Evolutionary conservation across 2,113 vertebrate species (phyloP).

Genomic region (Hyla sarda): DNA sequence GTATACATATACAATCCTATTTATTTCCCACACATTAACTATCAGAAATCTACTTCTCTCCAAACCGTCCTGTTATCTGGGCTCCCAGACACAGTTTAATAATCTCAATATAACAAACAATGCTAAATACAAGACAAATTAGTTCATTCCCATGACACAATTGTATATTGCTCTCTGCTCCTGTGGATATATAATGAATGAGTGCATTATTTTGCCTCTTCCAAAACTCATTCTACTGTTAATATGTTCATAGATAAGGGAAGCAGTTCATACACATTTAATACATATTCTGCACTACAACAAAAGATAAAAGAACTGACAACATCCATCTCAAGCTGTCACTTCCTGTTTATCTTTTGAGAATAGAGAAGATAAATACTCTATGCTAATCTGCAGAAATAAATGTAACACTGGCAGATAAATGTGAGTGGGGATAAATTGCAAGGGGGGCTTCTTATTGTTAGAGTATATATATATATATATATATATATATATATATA

Average conservation of each 20-base stretch:
- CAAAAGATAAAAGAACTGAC: constrained; percentile 57
- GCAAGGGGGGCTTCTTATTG: constrained; percentile 4
- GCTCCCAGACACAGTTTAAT: constrained; percentile 42
- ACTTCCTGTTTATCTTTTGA: constrained; percentile 50
- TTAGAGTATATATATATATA: neutral
- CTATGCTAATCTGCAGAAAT: constrained; percentile 52
- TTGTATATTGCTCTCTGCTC: constrained; percentile 41
- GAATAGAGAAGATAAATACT: constrained; percentile 51
- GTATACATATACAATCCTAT: neutral
- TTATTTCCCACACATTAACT: neutral
- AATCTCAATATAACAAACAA: constrained; percentile 43
- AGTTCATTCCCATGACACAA: constrained; percentile 44
- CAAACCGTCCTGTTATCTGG: constrained; percentile 36
- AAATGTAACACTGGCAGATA: constrained; percentile 45
- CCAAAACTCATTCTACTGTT: constrained; percentile 55
- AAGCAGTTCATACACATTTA: constrained; percentile 59
- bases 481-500: neutral
- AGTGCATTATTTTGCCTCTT: constrained; percentile 27
- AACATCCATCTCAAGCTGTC: constrained; percentile 58
- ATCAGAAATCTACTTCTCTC: neutral
- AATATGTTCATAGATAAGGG: constrained; percentile 59
- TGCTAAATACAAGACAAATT: constrained; percentile 53
- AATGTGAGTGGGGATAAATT: neutral
- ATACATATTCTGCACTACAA: constrained; percentile 58
- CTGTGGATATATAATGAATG: constrained; percentile 52